Base-by-base conservation (phyloP, 1,140 invertebrate genomes). In the Oncopeltus fasciatus region DNA sequence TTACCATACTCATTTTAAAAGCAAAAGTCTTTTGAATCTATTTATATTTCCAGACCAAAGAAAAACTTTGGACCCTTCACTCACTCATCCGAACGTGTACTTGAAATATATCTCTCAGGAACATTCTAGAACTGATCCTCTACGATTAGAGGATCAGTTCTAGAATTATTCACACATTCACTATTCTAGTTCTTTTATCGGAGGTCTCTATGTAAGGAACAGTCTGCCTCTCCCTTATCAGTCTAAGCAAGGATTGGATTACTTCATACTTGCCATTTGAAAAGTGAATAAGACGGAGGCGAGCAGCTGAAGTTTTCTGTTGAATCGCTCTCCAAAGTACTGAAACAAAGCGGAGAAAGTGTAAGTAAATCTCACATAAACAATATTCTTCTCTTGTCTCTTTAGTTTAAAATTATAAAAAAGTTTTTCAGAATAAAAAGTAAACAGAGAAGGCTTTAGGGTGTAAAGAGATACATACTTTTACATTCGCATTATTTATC, bases 261-360 rank as follows among this genome's bases (percentile, higher is more conserved):
- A 51, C n/a, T 51, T 9, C 26, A 66, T 57, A 68, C 71, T 78
- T 59, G 84, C 82, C 77, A 83, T 81, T 69, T 85, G 82, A 51
- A 85, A 69, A 8, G 85, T 77, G 69, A 87, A 88, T 70, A 87
- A 78, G 44, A 81, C 72, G 0, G 83, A 86, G 59, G 83, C 82
- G 46, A 86, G 73, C 57, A 80, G 78, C 44, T 85, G 75, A 47
- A 87, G 77, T 14, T 73, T 68, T 47, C 77, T 74, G 69, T 77
- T 79, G 69, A 87, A 87, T 62, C 85, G 73, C 64, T 83, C 72
- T 68, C 88, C 86, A 63, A 90, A 76, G 71, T 90, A 91, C 86
- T 90, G 74, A 68, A 81, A 79, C 68, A 70, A 69, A 64, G n/a
- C n/a, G n/a, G n/a, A 71, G 68, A 38, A 38, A 38, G 5, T 8